These are phyloP conservation scores for Pipra filicauda DNA, from an alignment of 2,113 vertebrate genomes.

Conservation along the genomic window DNA sequence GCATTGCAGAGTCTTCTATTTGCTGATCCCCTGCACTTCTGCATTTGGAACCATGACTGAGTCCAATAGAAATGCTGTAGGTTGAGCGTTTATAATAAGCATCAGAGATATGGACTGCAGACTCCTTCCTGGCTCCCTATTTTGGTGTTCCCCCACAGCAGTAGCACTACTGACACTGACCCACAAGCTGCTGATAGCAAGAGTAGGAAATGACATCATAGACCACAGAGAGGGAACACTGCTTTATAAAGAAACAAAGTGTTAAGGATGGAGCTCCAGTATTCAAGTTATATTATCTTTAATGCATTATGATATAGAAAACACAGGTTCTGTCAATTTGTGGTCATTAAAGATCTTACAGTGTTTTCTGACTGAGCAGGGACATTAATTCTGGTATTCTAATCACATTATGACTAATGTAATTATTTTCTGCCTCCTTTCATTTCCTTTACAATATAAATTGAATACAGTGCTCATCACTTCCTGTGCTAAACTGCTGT, in stretches of 20 bases:
- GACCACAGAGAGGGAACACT: not conserved
- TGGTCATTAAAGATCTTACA: conserved; percentile 16
- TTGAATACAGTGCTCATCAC: not conserved
- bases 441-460: conserved; percentile 40
- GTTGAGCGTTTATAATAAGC: not conserved
- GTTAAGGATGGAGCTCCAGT: not conserved
- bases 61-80: not conserved
- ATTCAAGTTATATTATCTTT: not conserved
- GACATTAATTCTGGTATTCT: conserved; percentile 7
- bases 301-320: not conserved
- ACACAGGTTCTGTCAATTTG: not conserved
- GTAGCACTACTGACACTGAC: not conserved
- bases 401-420: conserved; percentile 20
- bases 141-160: not conserved
- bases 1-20: conserved; percentile 2
- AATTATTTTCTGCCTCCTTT: conserved; percentile 28
- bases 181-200: not conserved
- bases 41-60: not conserved
- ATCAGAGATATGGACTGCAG: not conserved
- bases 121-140: not conserved
- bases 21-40: not conserved
- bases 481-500: conserved; percentile 12
- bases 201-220: not conserved
- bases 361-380: not conserved
- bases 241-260: not conserved